Evolutionary conservation across 30 jellyfish, hydroid and myxozoan species (phyloP).

Genomic region (Clytia hemisphaerica): DNA sequence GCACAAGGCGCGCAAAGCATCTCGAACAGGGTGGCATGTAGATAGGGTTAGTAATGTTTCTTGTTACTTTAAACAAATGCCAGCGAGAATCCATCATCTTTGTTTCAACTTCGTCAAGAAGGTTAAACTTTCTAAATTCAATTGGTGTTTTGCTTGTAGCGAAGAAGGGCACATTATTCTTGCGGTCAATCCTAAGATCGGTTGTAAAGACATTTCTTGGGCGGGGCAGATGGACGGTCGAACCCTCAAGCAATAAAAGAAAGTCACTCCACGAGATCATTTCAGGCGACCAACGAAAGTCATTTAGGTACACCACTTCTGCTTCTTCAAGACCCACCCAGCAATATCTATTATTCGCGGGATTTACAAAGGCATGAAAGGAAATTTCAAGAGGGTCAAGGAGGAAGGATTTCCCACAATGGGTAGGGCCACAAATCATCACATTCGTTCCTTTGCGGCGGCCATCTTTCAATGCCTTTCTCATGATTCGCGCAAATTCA

Average conservation of each 20-base stretch:
- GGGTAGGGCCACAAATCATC: not conserved
- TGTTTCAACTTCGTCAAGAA: slow-evolving; percentile 19
- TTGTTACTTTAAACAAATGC: too few relatives aligned
- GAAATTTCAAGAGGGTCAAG: slow-evolving; percentile 7
- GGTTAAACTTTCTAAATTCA: not conserved
- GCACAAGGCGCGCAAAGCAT: not conserved
- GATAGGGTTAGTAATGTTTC: too few relatives aligned
- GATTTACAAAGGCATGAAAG: slow-evolving; percentile 21
- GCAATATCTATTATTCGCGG: slow-evolving; percentile 23
- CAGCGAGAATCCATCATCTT: slow-evolving; percentile 38
- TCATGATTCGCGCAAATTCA: slow-evolving; percentile 26
- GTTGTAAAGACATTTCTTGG: slow-evolving; percentile 31
- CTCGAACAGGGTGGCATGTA: not conserved
- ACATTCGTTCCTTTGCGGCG: not conserved
- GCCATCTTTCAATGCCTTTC: slow-evolving; percentile 12
- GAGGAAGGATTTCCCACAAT: slow-evolving; percentile 25
- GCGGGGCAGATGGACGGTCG: slow-evolving; percentile 40
- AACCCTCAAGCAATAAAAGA: slow-evolving; percentile 23
- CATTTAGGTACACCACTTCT: slow-evolving; percentile 16
- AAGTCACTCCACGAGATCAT: slow-evolving; percentile 15
- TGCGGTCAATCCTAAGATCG: slow-evolving; percentile 15
- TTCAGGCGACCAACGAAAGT: slow-evolving; percentile 8
- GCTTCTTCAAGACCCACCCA: slow-evolving; percentile 32
- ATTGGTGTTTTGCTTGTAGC: slow-evolving; percentile 26
- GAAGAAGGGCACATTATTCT: slow-evolving; percentile 20